Evolutionary conservation across 2,888 invertebrate genomes (phyloP).

Genomic region (Xylocampa areola): DNA sequence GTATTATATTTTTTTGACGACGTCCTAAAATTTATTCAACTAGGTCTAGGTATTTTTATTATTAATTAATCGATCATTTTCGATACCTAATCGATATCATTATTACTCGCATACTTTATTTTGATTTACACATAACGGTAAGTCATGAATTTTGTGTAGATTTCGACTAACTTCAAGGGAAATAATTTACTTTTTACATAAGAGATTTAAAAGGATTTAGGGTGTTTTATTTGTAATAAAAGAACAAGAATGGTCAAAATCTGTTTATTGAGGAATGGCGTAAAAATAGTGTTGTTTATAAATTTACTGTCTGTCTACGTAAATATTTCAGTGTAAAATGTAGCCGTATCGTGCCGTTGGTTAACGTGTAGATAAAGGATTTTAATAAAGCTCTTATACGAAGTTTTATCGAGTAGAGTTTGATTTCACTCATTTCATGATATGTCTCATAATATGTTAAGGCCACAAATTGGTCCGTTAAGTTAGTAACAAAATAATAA

Average conservation of each 20-base stretch:
- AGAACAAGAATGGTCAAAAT: conserved; percentile 68
- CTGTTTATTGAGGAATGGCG: conserved; percentile 82
- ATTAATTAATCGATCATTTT: conserved; percentile 9
- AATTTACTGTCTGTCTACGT: conserved; percentile 57
- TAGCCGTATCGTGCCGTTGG: conserved; percentile 64
- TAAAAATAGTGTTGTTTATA: conserved; percentile 70
- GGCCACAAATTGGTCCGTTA: conserved; percentile 66
- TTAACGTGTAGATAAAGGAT: conserved; percentile 67
- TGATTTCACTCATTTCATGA: conserved; percentile 60
- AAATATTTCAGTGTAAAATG: conserved; percentile 66
- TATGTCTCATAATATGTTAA: conserved; percentile 63
- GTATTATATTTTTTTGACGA: too few relatives aligned
- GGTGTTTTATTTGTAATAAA: conserved; percentile 54
- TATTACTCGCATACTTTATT: background rate
- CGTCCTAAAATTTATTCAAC: too few relatives aligned
- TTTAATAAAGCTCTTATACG: conserved; percentile 71
- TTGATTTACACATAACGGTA: background rate
- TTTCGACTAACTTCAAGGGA: conserved; percentile 7
- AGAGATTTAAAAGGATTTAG: conserved; percentile 9
- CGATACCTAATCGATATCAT: background rate
- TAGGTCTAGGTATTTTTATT: too few relatives aligned
- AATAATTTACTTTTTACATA: conserved; percentile 1
- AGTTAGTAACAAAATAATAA: conserved; percentile 59
- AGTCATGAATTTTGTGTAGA: conserved; percentile 2
- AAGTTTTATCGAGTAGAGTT: conserved; percentile 64